Base-by-base conservation (phyloP, 64 coral and sea anemone species). In the Trachythela sp. region DNA sequence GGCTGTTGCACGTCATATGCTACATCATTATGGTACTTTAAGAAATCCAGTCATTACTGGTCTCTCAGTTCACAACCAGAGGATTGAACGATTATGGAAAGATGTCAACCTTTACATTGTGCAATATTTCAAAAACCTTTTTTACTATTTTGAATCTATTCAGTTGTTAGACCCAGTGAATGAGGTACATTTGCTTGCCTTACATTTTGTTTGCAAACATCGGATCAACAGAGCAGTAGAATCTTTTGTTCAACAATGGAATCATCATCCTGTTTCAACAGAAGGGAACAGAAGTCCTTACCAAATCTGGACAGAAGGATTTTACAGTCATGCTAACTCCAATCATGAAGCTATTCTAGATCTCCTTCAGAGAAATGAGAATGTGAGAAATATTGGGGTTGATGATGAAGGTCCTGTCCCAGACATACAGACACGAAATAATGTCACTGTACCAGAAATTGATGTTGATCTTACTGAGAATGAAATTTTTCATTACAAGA, bases 21-120 rank as follows among this genome's bases (percentile, higher is more conserved):
- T 38, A 29, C 33, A 80, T 39, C 30, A 80, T 39, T 27, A 37
- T 80, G 75, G 75, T 37, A 30, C 31, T 80, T 30, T 38, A 10
- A 80, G 75, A 36, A 80, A 80, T 17, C 37, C 75, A 29, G 33
- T 80, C 0, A 80, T 80, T 80, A 80, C 75, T 37, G 75, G 75
- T 9, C 38, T 80, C 32, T 39, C 75, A 29, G 75, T 80, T 80
- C 75, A 80, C 38, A 80, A 80, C 33, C 75, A 80, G 75, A 9
- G 34, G 14, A 80, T 80, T 39, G 75, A 80, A 80, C 8, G 75
- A 22, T 39, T 80, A 80, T 80, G 75, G 32, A 35, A 39, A 13
- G 75, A 80, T 80, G 37, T 39, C 20, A 35, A 39, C 38, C 9
- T 37, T 15, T 80, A 35, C 33, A 38, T 80, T 80, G 75, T 80